Percentiles rank a stretch among this genome's conserved stretches.
phyloP scores from a whole-genome alignment of 2,113 vertebrate species.

The Phaetusa simplex region DNA sequence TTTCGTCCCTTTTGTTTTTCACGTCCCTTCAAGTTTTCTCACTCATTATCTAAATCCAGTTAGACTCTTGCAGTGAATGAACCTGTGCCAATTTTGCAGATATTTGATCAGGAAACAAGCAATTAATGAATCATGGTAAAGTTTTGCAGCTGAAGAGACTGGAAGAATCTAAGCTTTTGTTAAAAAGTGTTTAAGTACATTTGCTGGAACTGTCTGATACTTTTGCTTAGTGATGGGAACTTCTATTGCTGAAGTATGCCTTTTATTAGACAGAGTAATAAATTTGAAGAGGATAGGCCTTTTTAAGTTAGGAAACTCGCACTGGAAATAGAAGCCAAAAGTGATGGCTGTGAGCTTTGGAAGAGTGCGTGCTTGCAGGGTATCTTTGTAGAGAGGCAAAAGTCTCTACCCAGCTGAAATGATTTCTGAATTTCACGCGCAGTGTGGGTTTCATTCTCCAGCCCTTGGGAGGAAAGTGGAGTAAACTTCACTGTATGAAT shows the following conservation, averaged over 20 bases:
- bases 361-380: background rate
- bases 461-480: background rate
- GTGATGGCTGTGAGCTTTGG: background rate
- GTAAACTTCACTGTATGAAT: background rate
- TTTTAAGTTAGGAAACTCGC: background rate
- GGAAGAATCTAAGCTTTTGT: background rate
- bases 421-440: background rate
- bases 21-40: background rate
- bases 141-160: background rate
- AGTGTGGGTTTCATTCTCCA: background rate
- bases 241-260: background rate
- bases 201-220: background rate
- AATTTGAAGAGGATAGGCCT: background rate
- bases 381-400: background rate
- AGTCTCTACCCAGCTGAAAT: background rate
- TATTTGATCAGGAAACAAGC: background rate
- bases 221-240: background rate
- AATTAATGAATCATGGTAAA: background rate
- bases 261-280: background rate
- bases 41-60: background rate
- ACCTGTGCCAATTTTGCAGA: background rate
- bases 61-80: background rate
- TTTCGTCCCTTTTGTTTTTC: background rate
- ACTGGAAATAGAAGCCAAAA: background rate
- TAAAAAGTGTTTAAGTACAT: background rate